These are phyloP conservation scores for Phalacrocorax aristotelis DNA, from an alignment of 2,113 vertebrate genomes.

Conservation along the genomic window DNA sequence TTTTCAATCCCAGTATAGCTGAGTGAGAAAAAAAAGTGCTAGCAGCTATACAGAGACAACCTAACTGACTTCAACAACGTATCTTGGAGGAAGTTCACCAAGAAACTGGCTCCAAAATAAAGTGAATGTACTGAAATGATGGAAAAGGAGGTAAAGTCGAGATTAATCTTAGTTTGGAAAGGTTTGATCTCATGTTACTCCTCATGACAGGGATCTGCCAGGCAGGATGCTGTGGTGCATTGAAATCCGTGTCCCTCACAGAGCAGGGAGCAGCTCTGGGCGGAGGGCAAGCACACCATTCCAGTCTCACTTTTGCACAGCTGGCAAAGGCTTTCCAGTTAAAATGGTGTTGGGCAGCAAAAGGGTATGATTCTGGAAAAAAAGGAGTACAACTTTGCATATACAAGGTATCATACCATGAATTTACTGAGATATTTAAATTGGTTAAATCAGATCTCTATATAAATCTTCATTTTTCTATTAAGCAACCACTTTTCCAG, in stretches of 20 bases:
- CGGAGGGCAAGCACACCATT: not conserved
- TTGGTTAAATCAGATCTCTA: not conserved
- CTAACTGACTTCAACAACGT: not conserved
- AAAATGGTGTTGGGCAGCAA: not conserved
- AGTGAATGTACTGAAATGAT: not conserved
- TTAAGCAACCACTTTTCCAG: not conserved
- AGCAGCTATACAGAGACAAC: not conserved
- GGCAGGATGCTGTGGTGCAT: not conserved
- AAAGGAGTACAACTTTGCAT: not conserved
- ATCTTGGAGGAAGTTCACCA: not conserved
- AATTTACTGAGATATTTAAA: not conserved
- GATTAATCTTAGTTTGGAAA: not conserved
- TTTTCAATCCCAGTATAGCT: not conserved
- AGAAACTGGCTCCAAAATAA: not conserved
- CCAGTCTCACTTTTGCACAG: not conserved
- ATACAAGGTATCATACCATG: not conserved
- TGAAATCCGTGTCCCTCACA: fast-evolving
- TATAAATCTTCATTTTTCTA: not conserved
- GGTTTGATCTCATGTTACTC: not conserved
- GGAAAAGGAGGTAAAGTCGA: not conserved
- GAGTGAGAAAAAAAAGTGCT: not conserved
- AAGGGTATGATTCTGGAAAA: not conserved
- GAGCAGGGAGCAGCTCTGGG: not conserved
- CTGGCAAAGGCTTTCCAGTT: not conserved
- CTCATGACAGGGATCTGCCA: not conserved